A percentile compares a stretch with the other conserved stretches of the same genome.
Evolutionary conservation across 2,888 invertebrate species (phyloP).

Genomic region (Leptinotarsa tumamoca): DNA sequence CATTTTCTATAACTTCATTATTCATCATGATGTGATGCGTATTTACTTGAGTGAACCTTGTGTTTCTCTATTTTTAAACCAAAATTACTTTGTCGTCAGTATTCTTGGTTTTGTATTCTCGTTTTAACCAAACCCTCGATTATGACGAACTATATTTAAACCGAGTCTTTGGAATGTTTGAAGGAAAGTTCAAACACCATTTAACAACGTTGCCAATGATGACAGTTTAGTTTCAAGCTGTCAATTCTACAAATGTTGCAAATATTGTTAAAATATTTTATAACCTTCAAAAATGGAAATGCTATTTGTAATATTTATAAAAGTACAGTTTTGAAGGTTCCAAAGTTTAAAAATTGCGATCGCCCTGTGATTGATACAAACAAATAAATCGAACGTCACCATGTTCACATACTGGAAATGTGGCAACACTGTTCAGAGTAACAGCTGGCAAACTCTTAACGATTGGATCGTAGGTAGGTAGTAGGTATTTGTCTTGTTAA

Average conservation of each 20-base stretch:
- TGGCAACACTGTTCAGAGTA: conserved; percentile 33
- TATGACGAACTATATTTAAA: conserved; percentile 30
- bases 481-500: conserved; percentile 34
- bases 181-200: conserved; percentile 22
- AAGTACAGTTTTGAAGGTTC: not conserved
- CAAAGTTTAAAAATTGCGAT: not conserved
- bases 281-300: not conserved
- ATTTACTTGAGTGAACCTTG: conserved; percentile 16
- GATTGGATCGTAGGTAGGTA: conserved; percentile 28
- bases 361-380: not conserved
- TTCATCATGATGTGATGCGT: conserved; percentile 11
- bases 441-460: conserved; percentile 36
- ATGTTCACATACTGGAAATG: not conserved
- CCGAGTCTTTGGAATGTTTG: conserved; percentile 10
- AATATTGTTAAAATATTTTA: not conserved
- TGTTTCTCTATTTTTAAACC: conserved; percentile 34
- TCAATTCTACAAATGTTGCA: not conserved
- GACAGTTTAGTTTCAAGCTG: not conserved
- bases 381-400: conserved; percentile 1
- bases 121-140: conserved; percentile 36
- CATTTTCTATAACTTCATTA: conserved; percentile 8
- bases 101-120: conserved; percentile 35
- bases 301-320: not conserved
- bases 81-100: conserved; percentile 28
- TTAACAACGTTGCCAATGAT: conserved; percentile 8